These are phyloP conservation scores for Paralinhomoeus sp. DNA, from an alignment of 2,888 invertebrate species.

Conservation along the genomic window DNA sequence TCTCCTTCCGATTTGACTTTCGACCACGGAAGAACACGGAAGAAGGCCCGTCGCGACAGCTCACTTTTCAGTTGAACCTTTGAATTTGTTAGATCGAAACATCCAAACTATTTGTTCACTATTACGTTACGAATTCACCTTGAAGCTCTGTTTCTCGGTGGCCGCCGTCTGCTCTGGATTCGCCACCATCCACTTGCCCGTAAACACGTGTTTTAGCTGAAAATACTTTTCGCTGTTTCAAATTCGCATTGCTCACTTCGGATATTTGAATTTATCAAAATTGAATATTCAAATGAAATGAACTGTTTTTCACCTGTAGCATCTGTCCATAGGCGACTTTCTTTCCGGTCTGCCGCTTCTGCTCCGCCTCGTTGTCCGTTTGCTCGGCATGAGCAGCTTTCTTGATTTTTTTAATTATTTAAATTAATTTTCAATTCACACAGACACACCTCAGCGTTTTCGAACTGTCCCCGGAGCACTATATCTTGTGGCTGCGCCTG, in stretches of 20 bases:
- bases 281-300: too few relatives aligned
- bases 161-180: conserved; percentile 24
- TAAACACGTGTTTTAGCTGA: conserved; percentile 23
- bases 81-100: too few relatives aligned
- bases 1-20: conserved; percentile 28
- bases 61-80: conserved; percentile 19
- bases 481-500: not conserved
- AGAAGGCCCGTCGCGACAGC: conserved; percentile 25
- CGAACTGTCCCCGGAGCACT: not conserved
- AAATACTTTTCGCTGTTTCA: too few relatives aligned
- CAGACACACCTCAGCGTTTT: not conserved
- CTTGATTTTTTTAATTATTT: too few relatives aligned
- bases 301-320: too few relatives aligned
- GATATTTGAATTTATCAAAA: too few relatives aligned
- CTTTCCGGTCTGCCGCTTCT: conserved; percentile 24
- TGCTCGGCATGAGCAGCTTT: conserved; percentile 22
- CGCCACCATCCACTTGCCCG: conserved; percentile 24
- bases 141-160: conserved; percentile 12
- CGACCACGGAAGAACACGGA: conserved; percentile 26
- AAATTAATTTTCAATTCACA: too few relatives aligned
- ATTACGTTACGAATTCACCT: too few relatives aligned
- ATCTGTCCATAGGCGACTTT: conserved; percentile 26
- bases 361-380: conserved; percentile 25
- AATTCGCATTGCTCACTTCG: too few relatives aligned
- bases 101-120: too few relatives aligned